Base-by-base conservation (phyloP, 2,113 vertebrate species). In the Poeciliopsis turrubarensis region DNA sequence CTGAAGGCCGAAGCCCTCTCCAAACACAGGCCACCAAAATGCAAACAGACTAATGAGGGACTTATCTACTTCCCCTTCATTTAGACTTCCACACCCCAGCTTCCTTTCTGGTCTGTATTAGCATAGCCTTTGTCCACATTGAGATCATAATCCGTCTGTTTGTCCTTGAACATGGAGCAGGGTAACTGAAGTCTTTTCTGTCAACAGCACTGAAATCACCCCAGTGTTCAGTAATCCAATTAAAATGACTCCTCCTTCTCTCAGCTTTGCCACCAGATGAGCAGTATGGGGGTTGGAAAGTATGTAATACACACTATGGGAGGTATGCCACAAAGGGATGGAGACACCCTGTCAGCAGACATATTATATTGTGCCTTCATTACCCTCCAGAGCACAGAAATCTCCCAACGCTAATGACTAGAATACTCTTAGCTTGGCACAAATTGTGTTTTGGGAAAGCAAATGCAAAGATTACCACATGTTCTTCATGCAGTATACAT, bases 21-120 rank as follows among this genome's bases (percentile, higher is more conserved):
- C 83, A 91, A 92, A 91, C 87, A 92, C 72, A 44, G 80, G 75
- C 78, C 31, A 51, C 73, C 32, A 13, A 78, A 90, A 90, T 70
- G 86, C 88, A 92, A 90, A 92, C 86, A 88, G 32, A 85, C 77
- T 89, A 92, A 92, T 91, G 86, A 92, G 89, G 83, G 86, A 83
- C 81, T 89, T 90, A 91, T 89, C 86, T 82, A 57, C 77, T 79
- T 70, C 34, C 69, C n/a, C 41, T 41, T 67, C 54, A 63, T 78
- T 87, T 89, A 71, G 79, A 87, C 78, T 86, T 60, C 5, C 57
- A 75, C n/a, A 75, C 70, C 73, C 78, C 57, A 32, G 69, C 78
- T 86, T 68, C 79, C 80, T 78, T 90, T 68, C 67, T 90, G 81
- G 41, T 73, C 74, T 26, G 44, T 65, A 90, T 93, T 91, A 87